These are phyloP conservation scores for Odontomachus brunneus DNA, from an alignment of 1,140 invertebrate species.

Conservation along the genomic window DNA sequence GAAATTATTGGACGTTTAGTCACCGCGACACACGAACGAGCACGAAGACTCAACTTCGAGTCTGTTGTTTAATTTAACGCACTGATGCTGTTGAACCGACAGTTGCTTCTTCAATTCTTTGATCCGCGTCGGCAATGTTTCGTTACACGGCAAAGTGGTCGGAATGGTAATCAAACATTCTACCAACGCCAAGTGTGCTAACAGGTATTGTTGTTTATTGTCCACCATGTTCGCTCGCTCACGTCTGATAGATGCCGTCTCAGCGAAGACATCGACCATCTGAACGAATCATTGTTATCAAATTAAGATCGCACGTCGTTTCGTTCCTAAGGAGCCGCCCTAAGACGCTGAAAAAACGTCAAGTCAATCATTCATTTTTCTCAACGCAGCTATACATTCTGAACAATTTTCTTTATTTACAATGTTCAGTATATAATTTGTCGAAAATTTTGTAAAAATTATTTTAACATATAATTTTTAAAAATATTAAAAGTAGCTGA, in stretches of 20 bases:
- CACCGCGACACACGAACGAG: not conserved
- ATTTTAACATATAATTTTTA: too few relatives aligned
- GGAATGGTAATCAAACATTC: slow-evolving; percentile 74
- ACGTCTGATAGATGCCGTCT: slow-evolving; percentile 65
- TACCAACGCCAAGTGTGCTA: slow-evolving; percentile 76
- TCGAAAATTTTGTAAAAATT: too few relatives aligned
- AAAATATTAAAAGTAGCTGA: too few relatives aligned
- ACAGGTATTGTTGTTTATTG: slow-evolving; percentile 77
- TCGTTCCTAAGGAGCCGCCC: too few relatives aligned
- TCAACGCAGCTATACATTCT: too few relatives aligned
- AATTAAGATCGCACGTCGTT: not conserved
- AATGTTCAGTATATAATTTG: too few relatives aligned
- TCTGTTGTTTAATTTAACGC: not conserved
- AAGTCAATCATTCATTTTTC: too few relatives aligned
- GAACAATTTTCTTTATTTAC: too few relatives aligned
- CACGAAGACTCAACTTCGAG: not conserved
- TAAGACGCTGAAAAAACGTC: too few relatives aligned
- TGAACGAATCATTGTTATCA: slow-evolving; percentile 45
- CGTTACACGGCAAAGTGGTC: slow-evolving; percentile 72
- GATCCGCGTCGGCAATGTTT: slow-evolving; percentile 64
- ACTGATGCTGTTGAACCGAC: slow-evolving; percentile 70
- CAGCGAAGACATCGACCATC: slow-evolving; percentile 73
- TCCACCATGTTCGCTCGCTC: slow-evolving; percentile 80
- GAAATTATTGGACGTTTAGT: not conserved
- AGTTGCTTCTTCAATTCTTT: slow-evolving; percentile 69